Base-by-base conservation (phyloP, 1,140 invertebrate genomes). In the Zaprionus inermis region DNA sequence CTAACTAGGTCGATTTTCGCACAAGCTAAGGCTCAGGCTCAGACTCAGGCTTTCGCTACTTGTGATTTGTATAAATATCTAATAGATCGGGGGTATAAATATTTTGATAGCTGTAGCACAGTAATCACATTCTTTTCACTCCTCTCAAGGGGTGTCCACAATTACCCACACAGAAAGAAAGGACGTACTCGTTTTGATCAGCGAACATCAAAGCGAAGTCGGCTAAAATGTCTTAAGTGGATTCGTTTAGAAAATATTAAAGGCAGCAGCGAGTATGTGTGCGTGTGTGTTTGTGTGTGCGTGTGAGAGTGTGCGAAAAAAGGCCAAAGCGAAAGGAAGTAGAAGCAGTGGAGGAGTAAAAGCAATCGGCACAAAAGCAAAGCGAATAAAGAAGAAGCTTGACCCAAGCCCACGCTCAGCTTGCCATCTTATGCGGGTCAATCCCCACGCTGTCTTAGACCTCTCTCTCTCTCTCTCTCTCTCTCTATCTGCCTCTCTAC, bases 191-290 rank as follows among this genome's bases (percentile, higher is more conserved):
- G 46, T 46, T 73, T 68, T 64, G 59, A 67, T 77, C 54, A 71
- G 52, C 14, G 32, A 71, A 86, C 76, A 88, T 86, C 82, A 86
- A 86, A 86, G 82, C 30, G 44, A n/a, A 18, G 28, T n/a, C 71
- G 54, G 65, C 14, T 67, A 68, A 76, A 78, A 67, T 34, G 73
- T 76, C 79, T 71, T 79, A 78, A 82, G 83, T 77, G 83, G 61
- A 86, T 82, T 71, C 76, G 76, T 76, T 88, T 72, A 56, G 56
- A 57, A 88, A 86, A 76, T 72, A 77, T 82, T 79, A 82, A 82
- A 82, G 61, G 61, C 36, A 44, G 44, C 24, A 28, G 18, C 76
- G 69, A 86, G 11, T 3, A 12, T 7, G 51, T 22, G 24, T 28
- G 51, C 30, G 24, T 54, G 12, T 16, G 46, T 41, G 36, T 24